Evolutionary conservation across 1,140 invertebrate genomes (phyloP).

Genomic region (Drosophila oshimai): DNA sequence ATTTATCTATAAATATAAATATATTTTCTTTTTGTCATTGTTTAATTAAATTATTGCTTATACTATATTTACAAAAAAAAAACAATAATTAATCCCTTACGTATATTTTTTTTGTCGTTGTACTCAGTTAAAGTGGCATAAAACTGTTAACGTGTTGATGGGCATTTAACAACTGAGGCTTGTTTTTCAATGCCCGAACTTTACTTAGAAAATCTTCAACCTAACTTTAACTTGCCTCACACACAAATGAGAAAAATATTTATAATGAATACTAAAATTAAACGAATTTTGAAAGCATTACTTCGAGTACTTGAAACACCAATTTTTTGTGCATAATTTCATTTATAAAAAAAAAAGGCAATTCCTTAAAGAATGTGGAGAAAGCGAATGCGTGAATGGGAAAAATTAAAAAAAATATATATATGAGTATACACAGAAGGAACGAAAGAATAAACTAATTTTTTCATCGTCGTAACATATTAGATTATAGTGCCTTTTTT

Average conservation of each 20-base stretch:
- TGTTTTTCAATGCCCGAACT: constrained; percentile 28
- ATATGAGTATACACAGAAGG: constrained; percentile 22
- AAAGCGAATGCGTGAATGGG: background rate
- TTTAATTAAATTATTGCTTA: constrained; percentile 72
- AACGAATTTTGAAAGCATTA: constrained; percentile 62
- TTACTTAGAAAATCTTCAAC: constrained; percentile 17
- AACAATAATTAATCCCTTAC: constrained; percentile 34
- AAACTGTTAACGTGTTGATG: constrained; percentile 54
- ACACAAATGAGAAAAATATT: constrained; percentile 19
- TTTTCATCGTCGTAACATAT: constrained; percentile 69
- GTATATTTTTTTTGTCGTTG: constrained; percentile 30
- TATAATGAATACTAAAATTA: constrained; percentile 18
- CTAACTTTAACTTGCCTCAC: constrained; percentile 31
- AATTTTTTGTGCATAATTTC: constrained; percentile 55
- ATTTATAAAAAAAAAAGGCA: constrained; percentile 38
- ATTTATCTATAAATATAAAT: constrained; percentile 44
- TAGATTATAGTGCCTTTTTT: constrained; percentile 82
- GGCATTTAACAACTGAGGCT: constrained; percentile 39
- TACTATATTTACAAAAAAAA: constrained; percentile 35
- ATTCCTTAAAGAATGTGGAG: constrained; percentile 25
- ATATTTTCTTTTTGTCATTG: constrained; percentile 43
- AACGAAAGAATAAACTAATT: constrained; percentile 33
- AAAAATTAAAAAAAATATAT: constrained; percentile 31
- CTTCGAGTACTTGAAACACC: constrained; percentile 75
- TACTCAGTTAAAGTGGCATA: constrained; percentile 32